Base-by-base conservation (phyloP, 2,888 invertebrate species). In the Dryomyza anilis region DNA sequence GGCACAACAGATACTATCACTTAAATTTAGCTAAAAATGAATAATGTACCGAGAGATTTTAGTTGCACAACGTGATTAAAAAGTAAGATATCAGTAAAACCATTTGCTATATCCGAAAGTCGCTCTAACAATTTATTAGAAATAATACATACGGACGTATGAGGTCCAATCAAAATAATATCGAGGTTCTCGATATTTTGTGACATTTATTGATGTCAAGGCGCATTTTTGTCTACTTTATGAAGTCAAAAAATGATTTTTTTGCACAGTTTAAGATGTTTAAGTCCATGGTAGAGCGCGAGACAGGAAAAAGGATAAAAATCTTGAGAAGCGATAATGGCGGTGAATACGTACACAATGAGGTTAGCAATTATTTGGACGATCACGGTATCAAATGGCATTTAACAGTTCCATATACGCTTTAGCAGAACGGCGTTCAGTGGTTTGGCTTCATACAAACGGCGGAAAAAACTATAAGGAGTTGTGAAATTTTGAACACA, bases 361-460 rank as follows among this genome's bases (percentile, higher is more conserved):
- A 63, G 3, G 70, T 71, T 46, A 45, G 67, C 7, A 48, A 19
- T 48, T 70, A 61, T 65, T 56, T 70, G 12, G 16, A 63, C 2
- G 46, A 66, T 10, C 53, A 66, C 52, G 71, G 71, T 3, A 69
- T 71, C 43, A 33, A 29, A 27, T 39, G 68, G 19, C 67, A 72
- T 39, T 29, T 71, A 16, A 69, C 69, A 2, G 67, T 68, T 3
- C 61, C 64, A n/a, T 62, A 71, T 23, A 72, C 70, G 19, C 73
- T 72, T 5, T 69, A 72, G 25, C 72, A 72, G 61, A 72, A 72
- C 33, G 72, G 72, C 3, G n/a, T n/a, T n/a, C n/a, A n/a, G n/a
- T n/a, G n/a, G n/a, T n/a, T n/a, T n/a, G n/a, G n/a, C n/a, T n/a
- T n/a, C n/a, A n/a, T n/a, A n/a, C n/a, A n/a, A n/a, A n/a, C n/a